Percentiles rank a stretch among this genome's conserved stretches.
These are phyloP conservation scores for Hermodice carunculata DNA, from an alignment of 2,888 invertebrate species.

Conservation along the genomic window DNA sequence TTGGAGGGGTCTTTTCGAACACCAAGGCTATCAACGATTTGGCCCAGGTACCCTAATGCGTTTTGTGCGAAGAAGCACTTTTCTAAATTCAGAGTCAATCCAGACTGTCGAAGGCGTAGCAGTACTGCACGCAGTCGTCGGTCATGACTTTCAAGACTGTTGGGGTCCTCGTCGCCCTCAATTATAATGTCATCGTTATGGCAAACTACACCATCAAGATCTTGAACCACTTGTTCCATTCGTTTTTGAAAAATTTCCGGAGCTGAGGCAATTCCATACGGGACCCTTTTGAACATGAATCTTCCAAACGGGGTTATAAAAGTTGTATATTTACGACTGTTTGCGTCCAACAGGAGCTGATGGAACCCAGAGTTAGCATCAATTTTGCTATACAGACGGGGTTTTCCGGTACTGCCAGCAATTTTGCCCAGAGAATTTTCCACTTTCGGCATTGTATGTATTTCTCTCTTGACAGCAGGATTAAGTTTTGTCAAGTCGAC, in stretches of 20 bases:
- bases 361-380: no score
- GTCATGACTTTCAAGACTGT: slow-evolving; percentile 25
- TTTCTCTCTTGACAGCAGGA: no score
- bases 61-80: slow-evolving; percentile 37
- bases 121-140: slow-evolving; percentile 19
- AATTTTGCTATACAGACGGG: no score
- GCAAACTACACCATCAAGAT: slow-evolving; percentile 27
- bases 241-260: slow-evolving; percentile 25
- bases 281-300: slow-evolving; percentile 29
- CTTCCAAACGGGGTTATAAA: no score
- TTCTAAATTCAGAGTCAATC: slow-evolving; percentile 34
- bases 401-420: no score
- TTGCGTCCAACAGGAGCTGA: no score
- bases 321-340: no score
- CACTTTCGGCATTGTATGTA: no score
- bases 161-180: slow-evolving; percentile 13
- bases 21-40: slow-evolving; percentile 25
- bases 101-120: slow-evolving; percentile 17
- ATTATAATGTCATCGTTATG: slow-evolving; percentile 42
- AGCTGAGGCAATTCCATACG: slow-evolving; percentile 23
- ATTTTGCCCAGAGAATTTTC: no score
- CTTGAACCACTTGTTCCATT: slow-evolving; percentile 30
- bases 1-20: slow-evolving; percentile 29
- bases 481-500: background rate
- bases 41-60: slow-evolving; percentile 31